Base-by-base conservation (phyloP, 1,140 invertebrate species). In the Hypsibius dujardini region DNA sequence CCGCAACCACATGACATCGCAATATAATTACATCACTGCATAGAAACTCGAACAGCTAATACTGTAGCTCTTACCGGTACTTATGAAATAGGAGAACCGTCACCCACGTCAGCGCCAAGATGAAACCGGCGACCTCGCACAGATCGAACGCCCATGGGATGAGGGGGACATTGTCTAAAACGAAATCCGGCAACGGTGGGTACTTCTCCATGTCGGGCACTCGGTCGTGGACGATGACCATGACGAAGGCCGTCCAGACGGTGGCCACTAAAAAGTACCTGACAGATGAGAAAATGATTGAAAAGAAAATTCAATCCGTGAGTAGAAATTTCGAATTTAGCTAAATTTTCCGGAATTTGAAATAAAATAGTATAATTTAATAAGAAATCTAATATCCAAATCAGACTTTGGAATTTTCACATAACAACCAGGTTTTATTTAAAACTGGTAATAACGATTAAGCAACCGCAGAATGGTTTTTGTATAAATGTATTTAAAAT, bases 61-160 rank as follows among this genome's bases (percentile, higher is more conserved):
- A 28, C 28, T 28, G 28, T 28, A 28, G 15, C 75, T 75, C 78
- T 78, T 80, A 90, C 90, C 92, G 88, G 81, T 97, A 90, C 81
- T 94, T 96, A 80, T 97, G 94, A 79, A 95, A 93, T 76, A 94
- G 81, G 47, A 98, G 83, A 72, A 98, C 89, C 69, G 85, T 79
- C 46, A 90, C 77, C 91, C 93, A 98, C 73, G 95, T 88, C 2
- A 87, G 84, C 76, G 90, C 87, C 2, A 98, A 81, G 67, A 91
- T 80, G n/a, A 95, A 87, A 28, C 90, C 94, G 46, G 93, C 94
- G 46, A 95, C 85, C 82, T 98, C 95, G 79, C 93, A 97, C 86
- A 95, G 92, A 77, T 95, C 88, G 82, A 99, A 98, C 1, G 95
- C 95, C 94, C 94, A 98, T 1, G 95, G 91, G 76, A 98, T 97